These are phyloP conservation scores for Eupithecia inturbata DNA, from an alignment of 2,888 invertebrate species.

Conservation along the genomic window DNA sequence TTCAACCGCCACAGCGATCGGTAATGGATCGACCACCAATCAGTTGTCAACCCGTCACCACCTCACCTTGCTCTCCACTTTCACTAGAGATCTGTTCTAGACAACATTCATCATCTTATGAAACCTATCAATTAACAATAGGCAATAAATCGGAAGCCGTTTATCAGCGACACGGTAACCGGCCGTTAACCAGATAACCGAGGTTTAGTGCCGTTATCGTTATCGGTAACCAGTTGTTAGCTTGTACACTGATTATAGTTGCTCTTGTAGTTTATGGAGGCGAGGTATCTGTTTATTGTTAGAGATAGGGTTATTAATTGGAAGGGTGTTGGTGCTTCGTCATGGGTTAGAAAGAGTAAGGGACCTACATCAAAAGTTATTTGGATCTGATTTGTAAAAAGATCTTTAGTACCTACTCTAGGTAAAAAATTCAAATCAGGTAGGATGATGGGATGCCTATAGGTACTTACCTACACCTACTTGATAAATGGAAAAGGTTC, in stretches of 20 bases:
- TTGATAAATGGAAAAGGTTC: neutral
- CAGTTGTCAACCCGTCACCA: neutral
- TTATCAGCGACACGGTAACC: slow-evolving; percentile 33
- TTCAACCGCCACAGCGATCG: too few relatives aligned
- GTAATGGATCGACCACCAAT: too few relatives aligned
- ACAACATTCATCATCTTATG: neutral
- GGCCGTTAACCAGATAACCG: slow-evolving; percentile 43
- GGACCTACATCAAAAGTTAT: neutral
- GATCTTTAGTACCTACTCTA: neutral
- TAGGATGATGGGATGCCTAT: neutral
- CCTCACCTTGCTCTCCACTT: neutral
- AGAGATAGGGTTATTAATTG: slow-evolving; percentile 18
- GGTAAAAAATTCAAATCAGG: neutral
- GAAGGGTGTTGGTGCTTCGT: neutral
- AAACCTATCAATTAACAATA: slow-evolving; percentile 6
- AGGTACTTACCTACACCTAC: too few relatives aligned
- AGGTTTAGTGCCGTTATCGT: slow-evolving; percentile 47
- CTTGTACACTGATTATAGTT: slow-evolving; percentile 24
- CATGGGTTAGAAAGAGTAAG: neutral
- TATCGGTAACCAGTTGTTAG: slow-evolving; percentile 54
- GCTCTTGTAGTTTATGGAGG: slow-evolving; percentile 6
- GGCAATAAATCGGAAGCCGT: slow-evolving; percentile 28
- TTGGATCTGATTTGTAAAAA: neutral
- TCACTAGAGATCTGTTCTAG: neutral
- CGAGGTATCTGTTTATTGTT: slow-evolving; percentile 14